Evolutionary conservation across 2,888 invertebrate genomes (phyloP).

Genomic region (Cosmopolites sordidus): DNA sequence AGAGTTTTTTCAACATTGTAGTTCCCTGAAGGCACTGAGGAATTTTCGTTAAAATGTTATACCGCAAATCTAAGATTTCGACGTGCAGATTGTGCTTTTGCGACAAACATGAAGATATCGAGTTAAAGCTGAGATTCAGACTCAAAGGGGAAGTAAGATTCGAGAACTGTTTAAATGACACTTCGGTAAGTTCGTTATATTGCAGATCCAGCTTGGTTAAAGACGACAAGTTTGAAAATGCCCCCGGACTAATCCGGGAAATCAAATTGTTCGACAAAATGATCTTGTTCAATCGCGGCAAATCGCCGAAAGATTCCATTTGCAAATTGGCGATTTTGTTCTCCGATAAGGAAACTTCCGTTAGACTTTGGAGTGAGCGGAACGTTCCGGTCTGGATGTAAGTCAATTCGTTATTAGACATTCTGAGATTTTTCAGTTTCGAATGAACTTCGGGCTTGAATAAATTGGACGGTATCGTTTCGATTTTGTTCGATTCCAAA

Average conservation of each 20-base stretch:
- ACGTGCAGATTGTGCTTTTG: slow-evolving; percentile 56
- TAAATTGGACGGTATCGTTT: slow-evolving; percentile 63
- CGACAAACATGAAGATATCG: slow-evolving; percentile 49
- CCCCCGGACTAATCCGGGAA: slow-evolving; percentile 64
- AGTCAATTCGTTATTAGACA: slow-evolving; percentile 77
- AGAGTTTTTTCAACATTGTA: slow-evolving; percentile 63
- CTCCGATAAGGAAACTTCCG: slow-evolving; percentile 73
- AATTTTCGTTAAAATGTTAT: slow-evolving; percentile 62
- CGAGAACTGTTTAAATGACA: slow-evolving; percentile 64
- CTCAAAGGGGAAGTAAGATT: slow-evolving; percentile 69
- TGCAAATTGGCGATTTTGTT: slow-evolving; percentile 71
- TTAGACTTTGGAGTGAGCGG: slow-evolving; percentile 64
- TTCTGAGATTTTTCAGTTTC: slow-evolving; percentile 70
- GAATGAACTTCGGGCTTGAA: slow-evolving; percentile 67
- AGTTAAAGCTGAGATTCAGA: slow-evolving; percentile 73
- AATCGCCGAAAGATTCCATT: slow-evolving; percentile 68
- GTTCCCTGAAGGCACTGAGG: slow-evolving; percentile 64
- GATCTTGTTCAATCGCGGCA: slow-evolving; percentile 74
- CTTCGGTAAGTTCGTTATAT: slow-evolving; percentile 67
- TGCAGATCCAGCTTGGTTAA: slow-evolving; percentile 77
- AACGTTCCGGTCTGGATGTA: slow-evolving; percentile 67
- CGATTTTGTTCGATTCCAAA: slow-evolving; percentile 79
- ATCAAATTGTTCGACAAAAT: slow-evolving; percentile 81
- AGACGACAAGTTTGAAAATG: slow-evolving; percentile 72
- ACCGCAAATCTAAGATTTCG: slow-evolving; percentile 66